Base-by-base conservation (phyloP, 2,113 vertebrate genomes). In the Oxyura jamaicensis region DNA sequence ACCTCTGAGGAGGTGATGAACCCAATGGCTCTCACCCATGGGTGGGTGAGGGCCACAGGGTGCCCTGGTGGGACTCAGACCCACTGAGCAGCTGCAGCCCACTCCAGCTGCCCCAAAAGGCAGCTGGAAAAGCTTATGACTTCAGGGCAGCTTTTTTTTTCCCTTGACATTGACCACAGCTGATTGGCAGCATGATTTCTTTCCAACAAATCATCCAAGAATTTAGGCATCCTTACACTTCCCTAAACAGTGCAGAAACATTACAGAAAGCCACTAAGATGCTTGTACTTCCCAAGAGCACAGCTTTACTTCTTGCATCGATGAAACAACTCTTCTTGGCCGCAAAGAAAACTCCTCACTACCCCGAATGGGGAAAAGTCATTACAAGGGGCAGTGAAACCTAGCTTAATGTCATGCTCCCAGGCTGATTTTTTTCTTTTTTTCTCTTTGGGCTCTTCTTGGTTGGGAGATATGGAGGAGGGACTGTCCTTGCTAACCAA, bases 1-100 rank as follows among this genome's bases (percentile, higher is more conserved):
- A 23, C 20, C 22, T 76, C 36, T 3, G 4, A 1, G 2, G 48
- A 83, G 22, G 20, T 53, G 56, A 55, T 19, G 46, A 74, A 46
- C 21, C 20, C 16, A 35, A 19, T 0, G 0, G 15, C 20, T 83
- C 62, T 73, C 3, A 2, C 55, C 62, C 28, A 11, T 20, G 4
- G 0, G 26, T 50, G 29, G 16, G 5, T n/a, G 23, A 1, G 1
- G 58, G 73, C 42, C 74, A 56, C 2, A 8, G 42, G 36, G 48
- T 17, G 42, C 50, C 50, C 63, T 71, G 82, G 74, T 68, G 67
- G 33, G 67, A 42, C 42, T 90, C 1, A 11, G 66, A 67, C 46
- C 7, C 4, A 0, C 42, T 35, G 62, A 76, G 65, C 80, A 75
- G 52, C 56, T 88, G 80, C 39, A 88, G 42, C 5, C 33, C 16